Base-by-base conservation (phyloP, 1,140 invertebrate species). In the Drosophila parvula region DNA sequence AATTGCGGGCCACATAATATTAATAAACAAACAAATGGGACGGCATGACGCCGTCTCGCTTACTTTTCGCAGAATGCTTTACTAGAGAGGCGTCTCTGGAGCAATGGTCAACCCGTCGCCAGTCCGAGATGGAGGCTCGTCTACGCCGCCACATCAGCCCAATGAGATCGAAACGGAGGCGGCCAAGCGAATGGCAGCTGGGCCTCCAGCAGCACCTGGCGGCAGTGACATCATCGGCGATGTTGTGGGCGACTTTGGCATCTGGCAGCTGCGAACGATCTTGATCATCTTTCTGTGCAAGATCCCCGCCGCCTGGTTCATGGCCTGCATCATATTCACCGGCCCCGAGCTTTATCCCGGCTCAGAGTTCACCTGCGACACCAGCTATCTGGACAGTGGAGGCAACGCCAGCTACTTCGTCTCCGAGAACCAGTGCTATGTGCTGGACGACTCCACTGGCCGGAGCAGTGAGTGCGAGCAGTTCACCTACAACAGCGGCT, bases 271-370 rank as follows among this genome's bases (percentile, higher is more conserved):
- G 43, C 78, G 92, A 48, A 89, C 92, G 12, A 90, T 92, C 2
- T 71, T 92, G n/a, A 91, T 92, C 44, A 84, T 93, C 11, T 93
- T 90, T 58, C 75, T 93, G 3, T 91, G 90, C 58, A 93, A 93
- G 74, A 92, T 93, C 36, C 92, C 92, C 9, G 92, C 92, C 8
- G 91, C 92, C 8, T 93, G 92, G 92, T 93, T 93, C 63, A 93
- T 93, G 92, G 92, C 92, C 41, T 92, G 92, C 60, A 91, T 93
- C 22, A 92, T 92, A 10, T 92, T 92, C 43, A 92, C 91, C 3
- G 91, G 89, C 2, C 91, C 91, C 0, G 91, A 91, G 41, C 69
- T 91, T 0, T 90, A 91, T 70, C 84, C 90, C 1, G 36, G 60
- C 40, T 78, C 71, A 0, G 90, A 91, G 40, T 91, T 79, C 56